Conservation (phyloP, 1,140 invertebrate genomes). For the Orchesella cincta region DNA sequence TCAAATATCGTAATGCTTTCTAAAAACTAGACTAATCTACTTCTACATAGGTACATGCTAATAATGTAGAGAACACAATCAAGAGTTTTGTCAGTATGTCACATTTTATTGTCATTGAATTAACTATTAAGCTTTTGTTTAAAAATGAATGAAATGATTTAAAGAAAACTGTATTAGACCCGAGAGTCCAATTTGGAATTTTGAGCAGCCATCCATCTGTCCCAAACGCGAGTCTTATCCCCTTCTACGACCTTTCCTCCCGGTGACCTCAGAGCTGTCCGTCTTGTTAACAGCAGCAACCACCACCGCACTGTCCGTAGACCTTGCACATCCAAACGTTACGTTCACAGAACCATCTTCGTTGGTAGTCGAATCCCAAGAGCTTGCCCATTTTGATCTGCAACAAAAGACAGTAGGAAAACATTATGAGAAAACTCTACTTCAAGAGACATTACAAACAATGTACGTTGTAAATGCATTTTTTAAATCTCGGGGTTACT, state of each 20-base stretch:
- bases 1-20: too few relatives aligned
- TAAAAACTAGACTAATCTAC: too few relatives aligned
- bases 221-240: not conserved
- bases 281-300: slow-evolving; percentile 12
- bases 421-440: not conserved
- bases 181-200: slow-evolving; percentile 3
- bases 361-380: slow-evolving; percentile 49
- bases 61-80: too few relatives aligned
- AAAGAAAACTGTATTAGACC: too few relatives aligned
- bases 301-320: slow-evolving; percentile 46
- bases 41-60: too few relatives aligned
- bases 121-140: too few relatives aligned
- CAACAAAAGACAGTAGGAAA: not conserved
- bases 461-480: not conserved
- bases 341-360: slow-evolving; percentile 50
- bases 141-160: too few relatives aligned
- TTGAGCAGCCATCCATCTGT: not conserved
- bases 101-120: too few relatives aligned
- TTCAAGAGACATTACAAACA: not conserved
- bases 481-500: not conserved
- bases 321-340: slow-evolving; percentile 51
- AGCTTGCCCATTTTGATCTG: slow-evolving; percentile 36
- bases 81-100: too few relatives aligned
- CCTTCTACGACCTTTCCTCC: too few relatives aligned
- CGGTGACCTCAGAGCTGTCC: too few relatives aligned